A percentile compares a stretch with the other conserved stretches of the same genome.
Evolutionary conservation across 1,140 invertebrate genomes (phyloP).

Genomic region (Pogonognathellus flavescens): DNA sequence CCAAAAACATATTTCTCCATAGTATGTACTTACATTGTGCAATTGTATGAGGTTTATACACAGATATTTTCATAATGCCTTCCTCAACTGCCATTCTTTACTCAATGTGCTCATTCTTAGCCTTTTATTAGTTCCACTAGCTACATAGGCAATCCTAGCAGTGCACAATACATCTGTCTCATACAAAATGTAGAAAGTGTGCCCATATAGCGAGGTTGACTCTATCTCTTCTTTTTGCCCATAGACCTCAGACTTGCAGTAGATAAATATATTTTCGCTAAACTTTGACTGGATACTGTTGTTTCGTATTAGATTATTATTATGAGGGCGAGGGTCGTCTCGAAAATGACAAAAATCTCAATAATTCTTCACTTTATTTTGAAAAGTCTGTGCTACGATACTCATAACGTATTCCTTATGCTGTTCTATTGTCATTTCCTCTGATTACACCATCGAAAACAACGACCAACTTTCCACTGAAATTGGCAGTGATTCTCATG

Average conservation of each 20-base stretch:
- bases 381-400: constrained; percentile 25
- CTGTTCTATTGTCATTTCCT: constrained; percentile 30
- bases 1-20: constrained; percentile 14
- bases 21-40: background rate
- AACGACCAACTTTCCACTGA: constrained; percentile 37
- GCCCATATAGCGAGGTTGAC: no score
- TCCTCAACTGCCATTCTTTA: constrained; percentile 10
- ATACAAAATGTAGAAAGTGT: no score
- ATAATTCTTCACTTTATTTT: constrained; percentile 53
- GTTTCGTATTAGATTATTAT: constrained; percentile 38
- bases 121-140: constrained; percentile 22
- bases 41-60: background rate
- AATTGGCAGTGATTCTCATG: constrained; percentile 55
- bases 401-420: background rate
- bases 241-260: background rate
- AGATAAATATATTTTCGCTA: background rate
- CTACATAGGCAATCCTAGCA: background rate
- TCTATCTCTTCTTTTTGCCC: no score
- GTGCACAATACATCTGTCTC: background rate
- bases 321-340: background rate
- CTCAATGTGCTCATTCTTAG: constrained; percentile 19
- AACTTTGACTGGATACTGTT: background rate
- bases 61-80: background rate
- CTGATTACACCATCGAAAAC: constrained; percentile 26
- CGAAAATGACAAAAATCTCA: constrained; percentile 52